Evolutionary conservation across 2,888 invertebrate genomes (phyloP).

Genomic region (Lepetodrilus schrolli): DNA sequence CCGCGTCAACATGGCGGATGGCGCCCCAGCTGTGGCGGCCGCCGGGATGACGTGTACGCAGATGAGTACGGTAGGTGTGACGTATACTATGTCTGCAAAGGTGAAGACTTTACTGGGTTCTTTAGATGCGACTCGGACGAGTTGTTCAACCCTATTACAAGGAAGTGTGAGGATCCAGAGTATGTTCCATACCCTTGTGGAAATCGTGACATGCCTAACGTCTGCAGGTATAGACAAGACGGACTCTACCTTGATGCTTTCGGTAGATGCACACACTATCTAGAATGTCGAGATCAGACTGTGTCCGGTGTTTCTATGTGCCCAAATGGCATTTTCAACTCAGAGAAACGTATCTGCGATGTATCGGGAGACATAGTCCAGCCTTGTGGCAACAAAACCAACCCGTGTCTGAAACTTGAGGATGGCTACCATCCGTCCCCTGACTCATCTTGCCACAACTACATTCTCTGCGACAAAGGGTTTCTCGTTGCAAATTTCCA

Average conservation of each 20-base stretch:
- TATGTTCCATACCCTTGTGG: conserved; percentile 53
- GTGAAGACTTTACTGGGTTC: conserved; percentile 41
- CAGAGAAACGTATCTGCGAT: conserved; percentile 37
- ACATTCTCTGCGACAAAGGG: conserved; percentile 37
- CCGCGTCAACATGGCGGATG: conserved; percentile 42
- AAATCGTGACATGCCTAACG: conserved; percentile 44
- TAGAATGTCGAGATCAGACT: conserved; percentile 43
- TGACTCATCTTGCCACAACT: conserved; percentile 18
- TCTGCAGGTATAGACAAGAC: conserved; percentile 43
- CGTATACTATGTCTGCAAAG: conserved; percentile 42
- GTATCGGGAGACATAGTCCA: conserved; percentile 29
- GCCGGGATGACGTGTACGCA: conserved; percentile 44
- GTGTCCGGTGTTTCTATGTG: conserved; percentile 42
- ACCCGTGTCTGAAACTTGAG: conserved; percentile 35
- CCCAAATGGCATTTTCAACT: conserved; percentile 42
- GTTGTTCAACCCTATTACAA: conserved; percentile 43
- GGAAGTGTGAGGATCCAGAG: conserved; percentile 38
- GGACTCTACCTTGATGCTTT: conserved; percentile 51
- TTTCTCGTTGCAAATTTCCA: conserved; percentile 35
- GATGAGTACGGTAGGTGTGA: conserved; percentile 48
- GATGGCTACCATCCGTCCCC: conserved; percentile 37
- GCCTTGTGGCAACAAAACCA: conserved; percentile 41
- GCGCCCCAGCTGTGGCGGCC: conserved; percentile 41
- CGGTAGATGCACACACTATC: conserved; percentile 55
- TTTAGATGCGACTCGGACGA: conserved; percentile 36